Base-by-base conservation (phyloP, 2,888 invertebrate species). In the Hypena proboscidalis region DNA sequence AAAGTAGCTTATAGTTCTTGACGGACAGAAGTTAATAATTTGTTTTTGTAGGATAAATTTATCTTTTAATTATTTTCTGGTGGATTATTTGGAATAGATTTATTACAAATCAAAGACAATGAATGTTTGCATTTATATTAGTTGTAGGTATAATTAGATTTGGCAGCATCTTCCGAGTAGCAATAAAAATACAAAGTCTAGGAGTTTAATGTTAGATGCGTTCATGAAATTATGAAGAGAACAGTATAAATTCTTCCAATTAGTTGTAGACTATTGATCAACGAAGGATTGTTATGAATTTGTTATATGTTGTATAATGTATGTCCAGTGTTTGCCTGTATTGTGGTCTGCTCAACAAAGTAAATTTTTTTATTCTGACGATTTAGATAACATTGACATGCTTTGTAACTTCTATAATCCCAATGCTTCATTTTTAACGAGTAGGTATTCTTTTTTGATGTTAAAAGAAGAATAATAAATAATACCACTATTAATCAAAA, bases 81-180 rank as follows among this genome's bases (percentile, higher is more conserved):
- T n/a, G n/a, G n/a, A n/a, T n/a, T n/a, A n/a, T n/a, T n/a, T n/a
- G n/a, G n/a, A n/a, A n/a, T n/a, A n/a, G n/a, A n/a, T n/a, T n/a
- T n/a, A n/a, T n/a, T n/a, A n/a, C n/a, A n/a, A n/a, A n/a, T 43
- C 30, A 32, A 60, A 58, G 42, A 52, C 49, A 49, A 51, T 55
- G 48, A 51, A 56, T 30, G 20, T 36, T 52, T 52, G 47, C 53
- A 56, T 62, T 52, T 62, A 52, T 49, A 34, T 37, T 44, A 55
- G 22, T 39, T 53, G n/a, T 51, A 39, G 42, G 13, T 13, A 13
- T 13, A 35, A 10, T 19, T 43, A 42, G 9, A 14, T 23, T 48
- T 53, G 52, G 39, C 56, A 47, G 43, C 34, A 31, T 43, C 10
- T 37, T 27, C 8, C 14, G 3, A 33, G 1, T 25, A 25, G 11